Conservation (phyloP, 2,888 invertebrate species). For the Lithophane semibrunnea region DNA sequence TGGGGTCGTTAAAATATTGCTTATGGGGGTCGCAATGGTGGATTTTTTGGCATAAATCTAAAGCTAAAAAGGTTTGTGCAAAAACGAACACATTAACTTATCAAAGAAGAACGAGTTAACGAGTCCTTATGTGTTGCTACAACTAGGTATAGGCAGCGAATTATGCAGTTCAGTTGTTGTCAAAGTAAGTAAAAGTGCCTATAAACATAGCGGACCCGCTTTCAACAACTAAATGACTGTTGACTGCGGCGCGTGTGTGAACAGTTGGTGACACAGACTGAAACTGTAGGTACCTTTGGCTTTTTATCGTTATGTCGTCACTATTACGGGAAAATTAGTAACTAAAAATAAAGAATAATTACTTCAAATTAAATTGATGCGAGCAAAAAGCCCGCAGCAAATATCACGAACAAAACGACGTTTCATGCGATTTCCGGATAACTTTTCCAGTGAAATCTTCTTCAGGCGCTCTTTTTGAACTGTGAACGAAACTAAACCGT, state of each 20-base stretch:
- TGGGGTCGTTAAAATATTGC: conserved; percentile 48
- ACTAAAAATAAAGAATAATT: no score
- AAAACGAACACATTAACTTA: conserved; percentile 12
- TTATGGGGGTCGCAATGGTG: conserved; percentile 16
- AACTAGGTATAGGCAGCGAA: neutral
- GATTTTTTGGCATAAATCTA: conserved; percentile 39
- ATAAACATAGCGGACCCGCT: neutral
- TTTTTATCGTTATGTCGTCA: neutral
- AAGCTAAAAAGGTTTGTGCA: conserved; percentile 9
- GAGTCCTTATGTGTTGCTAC: neutral
- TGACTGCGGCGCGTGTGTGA: neutral
- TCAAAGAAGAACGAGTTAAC: neutral
- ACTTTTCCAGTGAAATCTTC: neutral
- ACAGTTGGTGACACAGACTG: neutral
- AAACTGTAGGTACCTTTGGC: neutral
- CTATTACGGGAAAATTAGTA: neutral
- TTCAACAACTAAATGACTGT: conserved; percentile 6
- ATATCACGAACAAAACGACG: neutral
- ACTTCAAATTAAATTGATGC: no score
- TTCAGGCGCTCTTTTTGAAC: no score
- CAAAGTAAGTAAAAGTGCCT: neutral
- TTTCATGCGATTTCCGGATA: neutral
- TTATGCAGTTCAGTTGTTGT: neutral
- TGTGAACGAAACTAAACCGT: no score
- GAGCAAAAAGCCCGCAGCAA: neutral